These are phyloP conservation scores for Cremastinae sp. DNA, from an alignment of 2,888 invertebrate genomes.

Conservation along the genomic window DNA sequence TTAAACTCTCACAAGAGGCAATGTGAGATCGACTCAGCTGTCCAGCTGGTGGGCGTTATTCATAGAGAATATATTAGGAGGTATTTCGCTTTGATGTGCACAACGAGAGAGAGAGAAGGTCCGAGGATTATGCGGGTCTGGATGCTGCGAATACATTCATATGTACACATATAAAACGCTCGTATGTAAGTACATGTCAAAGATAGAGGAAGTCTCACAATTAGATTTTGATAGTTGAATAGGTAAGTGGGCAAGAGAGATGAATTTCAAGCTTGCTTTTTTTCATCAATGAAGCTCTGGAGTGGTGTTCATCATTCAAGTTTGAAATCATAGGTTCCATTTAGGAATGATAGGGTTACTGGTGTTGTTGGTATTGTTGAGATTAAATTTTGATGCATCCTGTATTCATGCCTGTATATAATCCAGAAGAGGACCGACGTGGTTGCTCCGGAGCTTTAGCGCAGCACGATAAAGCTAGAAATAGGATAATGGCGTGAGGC, in stretches of 20 bases:
- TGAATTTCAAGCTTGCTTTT: too few species aligned
- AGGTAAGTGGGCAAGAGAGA: too few species aligned
- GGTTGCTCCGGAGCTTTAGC: conserved; percentile 12
- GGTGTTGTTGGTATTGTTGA: too few species aligned
- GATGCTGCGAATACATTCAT: conserved; percentile 29
- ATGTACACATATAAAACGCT: conserved; percentile 9
- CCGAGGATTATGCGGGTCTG: conserved; percentile 71
- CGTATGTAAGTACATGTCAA: conserved; percentile 4
- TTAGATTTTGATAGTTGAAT: too few species aligned
- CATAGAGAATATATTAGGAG: conserved; percentile 77
- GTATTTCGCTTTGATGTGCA: conserved; percentile 76
- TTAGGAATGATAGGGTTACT: too few species aligned
- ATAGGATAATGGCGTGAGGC: conserved; percentile 35
- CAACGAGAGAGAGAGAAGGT: conserved; percentile 53
- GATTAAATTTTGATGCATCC: background rate
- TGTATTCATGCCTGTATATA: conserved; percentile 50
- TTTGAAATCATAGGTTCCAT: too few species aligned
- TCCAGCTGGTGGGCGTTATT: conserved; percentile 68
- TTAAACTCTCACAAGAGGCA: conserved; percentile 45
- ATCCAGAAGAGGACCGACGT: conserved; percentile 33
- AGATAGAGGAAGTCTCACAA: too few species aligned
- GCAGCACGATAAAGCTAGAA: conserved; percentile 32
- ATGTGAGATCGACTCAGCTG: conserved; percentile 60
- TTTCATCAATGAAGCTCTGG: too few species aligned
- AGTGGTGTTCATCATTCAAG: too few species aligned